These are phyloP conservation scores for Poecilia wingei DNA, from an alignment of 2,797 vertebrate genomes.

Conservation along the genomic window DNA sequence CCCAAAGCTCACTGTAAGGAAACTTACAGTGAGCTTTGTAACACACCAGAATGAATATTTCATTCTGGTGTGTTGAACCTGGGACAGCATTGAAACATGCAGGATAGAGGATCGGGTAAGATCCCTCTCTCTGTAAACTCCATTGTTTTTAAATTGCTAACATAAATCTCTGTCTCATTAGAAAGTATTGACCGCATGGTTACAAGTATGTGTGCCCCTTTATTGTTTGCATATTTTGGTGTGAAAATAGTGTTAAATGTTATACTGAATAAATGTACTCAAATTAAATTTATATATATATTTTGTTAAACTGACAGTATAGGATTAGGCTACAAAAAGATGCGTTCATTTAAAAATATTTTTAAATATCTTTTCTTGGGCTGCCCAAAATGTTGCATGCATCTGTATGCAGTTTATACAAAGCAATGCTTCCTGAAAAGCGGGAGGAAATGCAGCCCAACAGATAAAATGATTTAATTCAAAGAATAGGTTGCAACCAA, in stretches of 20 bases:
- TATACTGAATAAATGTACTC: neutral
- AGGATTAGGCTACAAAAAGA: slow-evolving; percentile 4
- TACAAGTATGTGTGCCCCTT: neutral
- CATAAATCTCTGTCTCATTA: neutral
- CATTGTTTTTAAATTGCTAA: neutral
- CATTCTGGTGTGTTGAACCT: neutral
- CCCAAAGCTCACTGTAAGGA: neutral
- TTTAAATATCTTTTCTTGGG: neutral
- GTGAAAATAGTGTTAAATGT: neutral
- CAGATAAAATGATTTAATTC: slow-evolving; percentile 37
- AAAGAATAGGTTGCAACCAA: slow-evolving; percentile 56
- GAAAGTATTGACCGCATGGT: neutral
- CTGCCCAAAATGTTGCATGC: no score
- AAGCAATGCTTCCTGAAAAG: slow-evolving; percentile 26
- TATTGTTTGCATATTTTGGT: neutral
- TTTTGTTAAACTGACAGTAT: neutral
- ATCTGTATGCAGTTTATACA: neutral
- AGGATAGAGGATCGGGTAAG: neutral
- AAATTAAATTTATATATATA: neutral
- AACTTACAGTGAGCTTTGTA: neutral
- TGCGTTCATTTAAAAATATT: neutral
- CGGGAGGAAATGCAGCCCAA: slow-evolving; percentile 34
- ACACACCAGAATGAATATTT: neutral
- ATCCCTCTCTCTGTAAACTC: neutral
- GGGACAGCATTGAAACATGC: neutral